These are phyloP conservation scores for Drosophila prosaltans DNA, from an alignment of 1,140 invertebrate species.

Conservation along the genomic window DNA sequence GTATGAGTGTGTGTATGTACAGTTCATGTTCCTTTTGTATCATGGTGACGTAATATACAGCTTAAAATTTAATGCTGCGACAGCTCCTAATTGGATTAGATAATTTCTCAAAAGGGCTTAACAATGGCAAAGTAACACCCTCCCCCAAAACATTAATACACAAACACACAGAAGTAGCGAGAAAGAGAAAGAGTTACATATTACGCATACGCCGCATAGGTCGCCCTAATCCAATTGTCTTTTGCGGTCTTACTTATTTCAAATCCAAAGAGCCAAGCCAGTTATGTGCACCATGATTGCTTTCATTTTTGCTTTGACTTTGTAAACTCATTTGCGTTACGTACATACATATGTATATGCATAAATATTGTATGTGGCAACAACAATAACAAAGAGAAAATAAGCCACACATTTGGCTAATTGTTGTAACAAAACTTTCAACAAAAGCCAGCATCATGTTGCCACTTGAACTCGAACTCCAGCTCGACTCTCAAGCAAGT, in stretches of 20 bases:
- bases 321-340: slow-evolving; percentile 64
- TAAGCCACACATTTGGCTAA: slow-evolving; percentile 62
- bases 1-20: slow-evolving; percentile 46
- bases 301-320: slow-evolving; percentile 44
- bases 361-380: slow-evolving; percentile 15
- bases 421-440: slow-evolving; percentile 72
- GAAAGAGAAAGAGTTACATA: slow-evolving; percentile 22
- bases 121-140: slow-evolving; percentile 36
- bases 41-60: slow-evolving; percentile 63
- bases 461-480: slow-evolving; percentile 61
- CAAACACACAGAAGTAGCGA: too few species aligned
- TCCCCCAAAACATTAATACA: slow-evolving; percentile 5
- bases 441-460: slow-evolving; percentile 53
- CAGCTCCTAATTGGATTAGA: slow-evolving; percentile 78
- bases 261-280: slow-evolving; percentile 39
- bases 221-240: slow-evolving; percentile 50
- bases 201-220: slow-evolving; percentile 50
- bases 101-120: slow-evolving; percentile 73
- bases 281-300: slow-evolving; percentile 65
- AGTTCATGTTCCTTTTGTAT: slow-evolving; percentile 17
- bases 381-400: slow-evolving; percentile 17
- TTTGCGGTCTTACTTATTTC: slow-evolving; percentile 1
- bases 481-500: slow-evolving; percentile 22
- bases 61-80: slow-evolving; percentile 63
- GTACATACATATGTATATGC: slow-evolving; percentile 30